Evolutionary conservation across 2,113 vertebrate genomes (phyloP).

Genomic region (Diadophis punctatus): DNA sequence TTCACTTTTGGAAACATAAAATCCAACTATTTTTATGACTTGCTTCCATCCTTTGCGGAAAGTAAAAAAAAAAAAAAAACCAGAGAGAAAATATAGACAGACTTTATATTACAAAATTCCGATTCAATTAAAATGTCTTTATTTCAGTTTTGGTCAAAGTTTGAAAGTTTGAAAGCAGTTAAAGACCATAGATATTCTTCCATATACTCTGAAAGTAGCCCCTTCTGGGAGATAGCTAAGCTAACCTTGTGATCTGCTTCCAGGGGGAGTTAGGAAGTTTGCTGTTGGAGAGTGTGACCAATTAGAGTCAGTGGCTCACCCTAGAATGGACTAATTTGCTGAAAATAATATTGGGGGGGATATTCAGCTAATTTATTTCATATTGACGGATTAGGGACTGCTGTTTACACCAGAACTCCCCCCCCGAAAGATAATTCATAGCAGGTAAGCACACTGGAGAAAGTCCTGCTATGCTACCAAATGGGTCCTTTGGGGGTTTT

Average conservation of each 20-base stretch:
- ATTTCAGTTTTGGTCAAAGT: background rate
- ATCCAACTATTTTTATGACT: background rate
- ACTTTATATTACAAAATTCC: background rate
- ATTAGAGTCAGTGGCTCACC: background rate
- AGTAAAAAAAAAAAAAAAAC: background rate
- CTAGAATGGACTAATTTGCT: slow-evolving; percentile 23
- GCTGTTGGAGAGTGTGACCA: background rate
- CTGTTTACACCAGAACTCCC: slow-evolving; percentile 12
- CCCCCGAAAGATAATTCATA: background rate
- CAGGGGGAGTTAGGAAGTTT: background rate
- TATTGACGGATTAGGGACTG: slow-evolving; percentile 10
- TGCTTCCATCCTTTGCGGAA: background rate
- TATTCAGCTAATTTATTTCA: slow-evolving; percentile 2
- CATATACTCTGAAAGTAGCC: background rate
- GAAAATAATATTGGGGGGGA: slow-evolving; percentile 10
- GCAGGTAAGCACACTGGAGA: background rate
- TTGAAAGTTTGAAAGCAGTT: background rate
- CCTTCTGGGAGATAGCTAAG: background rate
- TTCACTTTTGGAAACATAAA: background rate
- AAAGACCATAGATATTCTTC: background rate
- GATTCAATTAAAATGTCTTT: background rate
- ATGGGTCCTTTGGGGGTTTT: slow-evolving; percentile 42
- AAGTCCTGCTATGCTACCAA: slow-evolving; percentile 32
- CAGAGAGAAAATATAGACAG: background rate
- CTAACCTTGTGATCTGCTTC: slow-evolving; percentile 7